Conservation (phyloP, 1,140 invertebrate species). For the honey bee (Apis mellifera) region DNA sequence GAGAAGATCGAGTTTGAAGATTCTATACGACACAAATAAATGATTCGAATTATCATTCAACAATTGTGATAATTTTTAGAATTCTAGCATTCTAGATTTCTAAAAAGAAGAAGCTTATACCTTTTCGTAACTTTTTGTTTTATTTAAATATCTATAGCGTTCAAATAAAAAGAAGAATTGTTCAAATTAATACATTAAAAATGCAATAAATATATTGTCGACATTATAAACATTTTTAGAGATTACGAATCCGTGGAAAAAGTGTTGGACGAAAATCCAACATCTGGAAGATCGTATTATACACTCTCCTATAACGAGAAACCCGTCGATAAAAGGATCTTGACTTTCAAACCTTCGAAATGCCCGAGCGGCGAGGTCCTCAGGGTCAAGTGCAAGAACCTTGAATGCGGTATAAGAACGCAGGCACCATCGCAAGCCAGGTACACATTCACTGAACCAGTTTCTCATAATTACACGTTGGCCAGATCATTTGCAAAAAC, state of each 20-base stretch:
- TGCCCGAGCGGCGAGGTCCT: constrained; percentile 85
- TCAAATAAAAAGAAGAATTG: neutral
- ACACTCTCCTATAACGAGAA: constrained; percentile 77
- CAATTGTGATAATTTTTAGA: too few species aligned
- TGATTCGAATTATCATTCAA: too few species aligned
- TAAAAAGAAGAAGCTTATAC: too few species aligned
- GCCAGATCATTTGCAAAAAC: constrained; percentile 42
- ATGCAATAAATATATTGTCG: neutral
- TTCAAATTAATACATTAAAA: neutral
- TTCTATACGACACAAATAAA: too few species aligned
- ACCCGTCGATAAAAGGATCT: constrained; percentile 80
- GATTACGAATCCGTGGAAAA: constrained; percentile 82
- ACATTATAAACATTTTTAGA: constrained; percentile 65
- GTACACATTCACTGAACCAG: constrained; percentile 79
- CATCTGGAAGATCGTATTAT: constrained; percentile 78
- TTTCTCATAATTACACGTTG: constrained; percentile 51
- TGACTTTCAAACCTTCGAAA: constrained; percentile 85
- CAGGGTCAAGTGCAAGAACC: constrained; percentile 85
- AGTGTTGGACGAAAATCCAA: constrained; percentile 75
- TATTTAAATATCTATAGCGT: too few species aligned
- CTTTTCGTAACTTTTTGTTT: too few species aligned
- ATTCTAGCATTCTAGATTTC: too few species aligned
- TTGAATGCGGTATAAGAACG: constrained; percentile 89
- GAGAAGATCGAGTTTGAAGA: too few species aligned
- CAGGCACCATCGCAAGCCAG: constrained; percentile 85